phyloP scores from a whole-genome alignment of 2,797 vertebrate genomes.

The Microhierax caerulescens region DNA sequence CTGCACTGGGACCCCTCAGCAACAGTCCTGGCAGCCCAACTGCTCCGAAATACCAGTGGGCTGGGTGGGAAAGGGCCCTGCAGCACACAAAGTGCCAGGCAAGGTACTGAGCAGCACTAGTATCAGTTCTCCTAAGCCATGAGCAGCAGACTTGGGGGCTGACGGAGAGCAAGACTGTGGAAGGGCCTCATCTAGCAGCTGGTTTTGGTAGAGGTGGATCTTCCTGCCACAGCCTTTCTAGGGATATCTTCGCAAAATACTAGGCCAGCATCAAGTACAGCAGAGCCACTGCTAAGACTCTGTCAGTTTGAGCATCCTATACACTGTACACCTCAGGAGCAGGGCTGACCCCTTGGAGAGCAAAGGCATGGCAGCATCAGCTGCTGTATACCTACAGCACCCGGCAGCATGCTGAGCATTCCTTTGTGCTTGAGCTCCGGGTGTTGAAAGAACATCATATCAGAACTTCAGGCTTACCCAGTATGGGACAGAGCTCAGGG shows the following conservation, averaged over 20 bases:
- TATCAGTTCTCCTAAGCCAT: not conserved
- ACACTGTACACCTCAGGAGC: fast-evolving
- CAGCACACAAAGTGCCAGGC: not conserved
- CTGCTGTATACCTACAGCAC: not conserved
- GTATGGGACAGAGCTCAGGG: not conserved
- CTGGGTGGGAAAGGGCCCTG: not conserved
- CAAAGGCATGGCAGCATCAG: not conserved
- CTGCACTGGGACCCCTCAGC: not conserved
- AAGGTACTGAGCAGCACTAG: not conserved
- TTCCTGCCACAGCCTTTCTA: not conserved
- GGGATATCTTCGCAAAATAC: not conserved
- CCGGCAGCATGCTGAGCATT: fast-evolving
- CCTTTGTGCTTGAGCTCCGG: not conserved
- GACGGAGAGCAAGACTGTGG: fast-evolving
- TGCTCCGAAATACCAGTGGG: not conserved
- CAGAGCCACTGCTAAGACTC: not conserved
- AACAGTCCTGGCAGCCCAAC: not conserved
- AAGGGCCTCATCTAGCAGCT: not conserved
- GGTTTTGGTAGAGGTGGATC: not conserved
- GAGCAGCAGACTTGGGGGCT: not conserved
- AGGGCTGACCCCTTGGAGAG: fast-evolving
- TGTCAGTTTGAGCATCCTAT: not conserved
- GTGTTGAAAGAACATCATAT: not conserved
- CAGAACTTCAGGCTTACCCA: not conserved
- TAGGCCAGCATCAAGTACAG: not conserved